phyloP scores from a whole-genome alignment of 2,113 vertebrate species.

The Macquaria australasica region DNA sequence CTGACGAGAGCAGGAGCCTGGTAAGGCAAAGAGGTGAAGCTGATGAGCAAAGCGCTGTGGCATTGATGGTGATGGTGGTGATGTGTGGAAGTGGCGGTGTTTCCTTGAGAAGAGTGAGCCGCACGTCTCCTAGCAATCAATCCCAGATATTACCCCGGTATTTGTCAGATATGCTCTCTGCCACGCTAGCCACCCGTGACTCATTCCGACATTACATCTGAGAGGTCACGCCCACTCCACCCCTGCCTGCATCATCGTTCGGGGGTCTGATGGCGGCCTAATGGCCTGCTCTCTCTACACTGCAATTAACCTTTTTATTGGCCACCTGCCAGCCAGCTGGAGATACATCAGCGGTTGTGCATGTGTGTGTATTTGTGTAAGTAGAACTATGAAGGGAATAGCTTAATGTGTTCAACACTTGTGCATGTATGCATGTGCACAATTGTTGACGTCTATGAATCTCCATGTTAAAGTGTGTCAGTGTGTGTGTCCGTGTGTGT shows the following conservation, averaged over 20 bases:
- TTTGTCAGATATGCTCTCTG: slow-evolving; percentile 64
- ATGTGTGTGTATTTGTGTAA: slow-evolving; percentile 16
- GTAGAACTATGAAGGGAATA: slow-evolving; percentile 22
- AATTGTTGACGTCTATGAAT: slow-evolving; percentile 16
- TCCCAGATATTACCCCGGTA: slow-evolving; percentile 68
- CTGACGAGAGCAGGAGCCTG: neutral
- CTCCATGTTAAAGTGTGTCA: slow-evolving; percentile 15
- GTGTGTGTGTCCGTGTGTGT: neutral
- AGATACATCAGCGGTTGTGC: slow-evolving; percentile 50
- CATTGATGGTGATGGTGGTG: neutral
- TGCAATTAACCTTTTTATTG: slow-evolving; percentile 85
- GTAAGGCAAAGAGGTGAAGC: neutral
- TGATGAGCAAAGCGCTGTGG: neutral
- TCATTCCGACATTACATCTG: slow-evolving; percentile 72
- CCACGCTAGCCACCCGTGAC: slow-evolving; percentile 69
- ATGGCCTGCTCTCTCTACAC: slow-evolving; percentile 75
- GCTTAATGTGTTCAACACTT: slow-evolving; percentile 16
- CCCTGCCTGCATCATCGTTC: slow-evolving; percentile 48
- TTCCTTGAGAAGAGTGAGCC: slow-evolving; percentile 49
- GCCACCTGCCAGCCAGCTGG: slow-evolving; percentile 75
- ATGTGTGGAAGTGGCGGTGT: slow-evolving; percentile 20
- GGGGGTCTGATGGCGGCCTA: slow-evolving; percentile 71
- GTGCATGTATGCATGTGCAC: neutral
- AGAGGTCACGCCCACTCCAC: slow-evolving; percentile 68
- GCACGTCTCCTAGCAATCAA: slow-evolving; percentile 64